These are phyloP conservation scores for Callosobruchus maculatus DNA, from an alignment of 2,888 invertebrate genomes.

Conservation along the genomic window DNA sequence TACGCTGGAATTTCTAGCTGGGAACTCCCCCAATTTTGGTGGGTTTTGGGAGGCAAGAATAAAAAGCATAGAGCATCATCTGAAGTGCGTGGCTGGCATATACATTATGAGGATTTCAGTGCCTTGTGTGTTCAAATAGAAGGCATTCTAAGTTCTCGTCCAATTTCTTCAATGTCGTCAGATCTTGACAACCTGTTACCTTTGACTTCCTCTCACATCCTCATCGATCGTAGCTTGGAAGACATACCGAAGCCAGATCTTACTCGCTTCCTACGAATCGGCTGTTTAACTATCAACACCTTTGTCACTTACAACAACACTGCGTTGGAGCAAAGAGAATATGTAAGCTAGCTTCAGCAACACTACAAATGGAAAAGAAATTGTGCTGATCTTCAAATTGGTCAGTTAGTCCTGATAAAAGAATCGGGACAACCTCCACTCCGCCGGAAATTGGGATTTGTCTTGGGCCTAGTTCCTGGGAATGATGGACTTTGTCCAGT, in stretches of 20 bases:
- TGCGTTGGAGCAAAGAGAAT: constrained; percentile 12
- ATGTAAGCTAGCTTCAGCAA: constrained; percentile 6
- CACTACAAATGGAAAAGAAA: constrained; percentile 3
- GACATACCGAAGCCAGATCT: background rate
- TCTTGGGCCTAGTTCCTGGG: background rate
- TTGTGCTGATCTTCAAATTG: background rate
- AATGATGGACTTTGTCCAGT: constrained; percentile 1
- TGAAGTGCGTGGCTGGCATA: constrained; percentile 3
- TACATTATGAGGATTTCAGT: background rate
- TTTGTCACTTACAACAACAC: constrained; percentile 1
- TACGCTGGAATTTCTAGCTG: background rate
- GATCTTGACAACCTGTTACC: background rate
- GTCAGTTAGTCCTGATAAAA: constrained; percentile 4
- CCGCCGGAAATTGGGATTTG: background rate
- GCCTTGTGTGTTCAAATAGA: constrained; percentile 6
- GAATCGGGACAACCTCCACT: constrained; percentile 5
- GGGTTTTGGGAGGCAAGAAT: constrained; percentile 5
- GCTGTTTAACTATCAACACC: background rate
- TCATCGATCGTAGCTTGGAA: constrained; percentile 2
- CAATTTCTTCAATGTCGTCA: too few relatives aligned
- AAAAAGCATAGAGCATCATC: constrained; percentile 1
- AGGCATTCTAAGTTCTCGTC: background rate
- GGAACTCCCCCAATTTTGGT: background rate
- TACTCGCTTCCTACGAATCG: background rate
- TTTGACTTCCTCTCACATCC: constrained; percentile 5